Evolutionary conservation across 2,113 vertebrate genomes (phyloP).

Genomic region (Tychaedon coryphoeus): DNA sequence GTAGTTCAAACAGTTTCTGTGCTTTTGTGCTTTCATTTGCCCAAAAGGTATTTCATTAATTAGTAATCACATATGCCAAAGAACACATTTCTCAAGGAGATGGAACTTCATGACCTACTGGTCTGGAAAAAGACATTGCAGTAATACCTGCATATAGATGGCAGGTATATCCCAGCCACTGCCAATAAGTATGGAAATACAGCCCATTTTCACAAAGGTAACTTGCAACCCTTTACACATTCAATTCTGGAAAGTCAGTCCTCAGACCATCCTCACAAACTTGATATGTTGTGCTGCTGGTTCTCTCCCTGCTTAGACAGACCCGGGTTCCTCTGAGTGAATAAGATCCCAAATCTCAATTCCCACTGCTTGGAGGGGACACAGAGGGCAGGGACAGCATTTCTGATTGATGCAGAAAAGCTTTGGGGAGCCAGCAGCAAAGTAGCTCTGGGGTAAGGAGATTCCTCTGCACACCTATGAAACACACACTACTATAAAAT

Average conservation of each 20-base stretch:
- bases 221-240: neutral
- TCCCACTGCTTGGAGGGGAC: neutral
- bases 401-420: accelerated
- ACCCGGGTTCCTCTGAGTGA: accelerated
- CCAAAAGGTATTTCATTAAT: slow-evolving; percentile 39
- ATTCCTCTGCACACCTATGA: neutral
- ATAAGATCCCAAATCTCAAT: neutral
- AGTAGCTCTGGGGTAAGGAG: neutral
- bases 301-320: neutral
- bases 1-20: neutral
- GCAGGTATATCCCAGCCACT: neutral
- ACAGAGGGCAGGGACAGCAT: neutral
- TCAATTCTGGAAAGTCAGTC: neutral
- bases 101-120: neutral
- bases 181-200: neutral
- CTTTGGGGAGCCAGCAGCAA: neutral
- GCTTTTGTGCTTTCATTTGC: slow-evolving; percentile 18
- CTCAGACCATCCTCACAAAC: neutral
- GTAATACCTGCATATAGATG: neutral
- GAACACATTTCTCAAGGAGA: slow-evolving; percentile 11
- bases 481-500: neutral
- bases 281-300: neutral
- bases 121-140: slow-evolving; percentile 31
- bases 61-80: neutral
- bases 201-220: neutral